Evolutionary conservation across 2,113 vertebrate species (phyloP).

Genomic region (Ifrita kowaldi): DNA sequence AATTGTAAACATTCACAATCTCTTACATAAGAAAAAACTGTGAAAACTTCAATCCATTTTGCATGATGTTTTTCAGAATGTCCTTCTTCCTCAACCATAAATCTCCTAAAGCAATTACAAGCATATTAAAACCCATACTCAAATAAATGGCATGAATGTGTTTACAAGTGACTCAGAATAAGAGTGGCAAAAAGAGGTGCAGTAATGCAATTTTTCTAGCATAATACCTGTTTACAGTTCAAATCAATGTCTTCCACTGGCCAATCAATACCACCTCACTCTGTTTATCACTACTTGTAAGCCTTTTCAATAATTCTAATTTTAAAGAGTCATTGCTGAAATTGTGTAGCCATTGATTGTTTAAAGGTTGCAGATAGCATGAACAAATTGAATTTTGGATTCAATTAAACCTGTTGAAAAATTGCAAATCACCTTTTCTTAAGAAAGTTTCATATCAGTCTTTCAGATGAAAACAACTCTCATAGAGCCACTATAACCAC

Average conservation of each 20-base stretch:
- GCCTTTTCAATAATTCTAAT: conserved; percentile 71
- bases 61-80: neutral
- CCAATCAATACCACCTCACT: conserved; percentile 64
- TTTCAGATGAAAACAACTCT: neutral
- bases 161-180: neutral
- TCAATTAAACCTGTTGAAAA: conserved; percentile 33
- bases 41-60: neutral
- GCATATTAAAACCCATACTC: neutral
- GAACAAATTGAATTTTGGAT: conserved; percentile 49
- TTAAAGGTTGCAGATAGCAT: conserved; percentile 51
- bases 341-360: conserved; percentile 63
- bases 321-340: conserved; percentile 65
- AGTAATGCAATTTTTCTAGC: conserved; percentile 25
- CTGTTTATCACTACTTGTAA: conserved; percentile 56
- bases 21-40: neutral
- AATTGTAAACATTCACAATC: neutral
- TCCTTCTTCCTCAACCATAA: neutral
- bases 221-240: conserved; percentile 27
- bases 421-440: neutral
- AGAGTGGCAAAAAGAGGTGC: neutral
- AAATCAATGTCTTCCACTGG: conserved; percentile 40
- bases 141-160: neutral
- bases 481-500: neutral
- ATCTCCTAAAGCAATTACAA: conserved; percentile 1
- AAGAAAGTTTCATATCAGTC: neutral